A percentile compares a stretch with the other conserved stretches of the same genome.
Conservation (phyloP, 2,113 vertebrate species). For the Podilymbus podiceps region DNA sequence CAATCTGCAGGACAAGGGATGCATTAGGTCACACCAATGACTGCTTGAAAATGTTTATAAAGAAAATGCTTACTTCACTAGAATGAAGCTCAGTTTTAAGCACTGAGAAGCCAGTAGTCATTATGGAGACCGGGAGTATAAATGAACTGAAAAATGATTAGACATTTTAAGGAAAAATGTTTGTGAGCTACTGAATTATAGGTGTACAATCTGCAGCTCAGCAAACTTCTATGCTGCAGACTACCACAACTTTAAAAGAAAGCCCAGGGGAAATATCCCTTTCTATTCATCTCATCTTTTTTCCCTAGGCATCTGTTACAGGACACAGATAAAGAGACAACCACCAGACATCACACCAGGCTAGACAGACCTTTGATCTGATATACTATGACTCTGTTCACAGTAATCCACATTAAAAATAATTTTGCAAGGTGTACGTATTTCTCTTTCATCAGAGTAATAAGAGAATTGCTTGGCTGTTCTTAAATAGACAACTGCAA, state of each 20-base stretch:
- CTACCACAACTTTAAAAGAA: neutral
- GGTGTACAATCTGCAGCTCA: neutral
- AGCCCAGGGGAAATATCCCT: neutral
- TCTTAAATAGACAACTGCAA: neutral
- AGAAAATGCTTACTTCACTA: neutral
- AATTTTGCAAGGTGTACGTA: neutral
- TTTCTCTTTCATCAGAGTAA: neutral
- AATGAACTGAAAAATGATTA: neutral
- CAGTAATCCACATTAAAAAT: neutral
- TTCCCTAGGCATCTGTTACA: neutral
- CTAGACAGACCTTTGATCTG: neutral
- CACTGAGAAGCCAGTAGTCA: neutral
- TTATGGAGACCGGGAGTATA: neutral
- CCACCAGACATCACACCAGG: neutral
- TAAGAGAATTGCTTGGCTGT: too few species aligned
- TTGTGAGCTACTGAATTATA: neutral
- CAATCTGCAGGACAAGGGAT: neutral
- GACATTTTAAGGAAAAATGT: neutral
- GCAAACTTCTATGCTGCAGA: neutral
- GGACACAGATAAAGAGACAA: neutral
- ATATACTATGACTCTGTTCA: neutral
- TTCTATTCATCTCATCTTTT: neutral
- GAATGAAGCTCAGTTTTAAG: neutral
- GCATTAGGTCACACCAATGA: neutral
- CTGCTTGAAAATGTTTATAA: neutral